phyloP scores from a whole-genome alignment of 1,140 invertebrate genomes.

The Papilio polytes region DNA sequence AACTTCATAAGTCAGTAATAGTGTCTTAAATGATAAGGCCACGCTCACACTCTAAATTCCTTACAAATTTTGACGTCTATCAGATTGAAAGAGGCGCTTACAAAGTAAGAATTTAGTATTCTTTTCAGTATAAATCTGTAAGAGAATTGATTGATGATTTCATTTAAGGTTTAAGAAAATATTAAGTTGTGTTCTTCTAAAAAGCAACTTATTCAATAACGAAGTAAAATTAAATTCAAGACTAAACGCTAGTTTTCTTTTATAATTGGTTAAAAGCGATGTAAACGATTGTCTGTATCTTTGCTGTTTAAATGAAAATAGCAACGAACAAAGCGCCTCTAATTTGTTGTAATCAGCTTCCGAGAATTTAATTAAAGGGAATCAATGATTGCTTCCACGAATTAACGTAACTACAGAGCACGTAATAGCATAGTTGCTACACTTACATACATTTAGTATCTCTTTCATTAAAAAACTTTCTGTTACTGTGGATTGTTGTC shows the following conservation, averaged over 20 bases:
- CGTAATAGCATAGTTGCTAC: slow-evolving; percentile 29
- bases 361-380: slow-evolving; percentile 73
- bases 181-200: neutral
- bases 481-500: neutral
- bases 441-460: neutral
- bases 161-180: no score
- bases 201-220: neutral
- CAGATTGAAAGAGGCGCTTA: no score
- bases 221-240: no score
- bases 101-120: no score
- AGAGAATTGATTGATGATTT: no score
- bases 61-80: no score
- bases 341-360: slow-evolving; percentile 71
- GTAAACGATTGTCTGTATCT: neutral
- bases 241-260: neutral
- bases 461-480: slow-evolving; percentile 25
- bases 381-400: slow-evolving; percentile 58
- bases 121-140: no score
- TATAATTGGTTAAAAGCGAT: neutral
- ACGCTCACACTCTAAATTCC: no score
- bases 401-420: slow-evolving; percentile 45
- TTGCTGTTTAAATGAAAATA: slow-evolving; percentile 47
- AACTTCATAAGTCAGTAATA: no score
- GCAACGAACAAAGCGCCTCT: slow-evolving; percentile 65
- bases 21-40: no score